These are phyloP conservation scores for Pelobates cultripes DNA, from an alignment of 2,797 vertebrate species.

Conservation along the genomic window DNA sequence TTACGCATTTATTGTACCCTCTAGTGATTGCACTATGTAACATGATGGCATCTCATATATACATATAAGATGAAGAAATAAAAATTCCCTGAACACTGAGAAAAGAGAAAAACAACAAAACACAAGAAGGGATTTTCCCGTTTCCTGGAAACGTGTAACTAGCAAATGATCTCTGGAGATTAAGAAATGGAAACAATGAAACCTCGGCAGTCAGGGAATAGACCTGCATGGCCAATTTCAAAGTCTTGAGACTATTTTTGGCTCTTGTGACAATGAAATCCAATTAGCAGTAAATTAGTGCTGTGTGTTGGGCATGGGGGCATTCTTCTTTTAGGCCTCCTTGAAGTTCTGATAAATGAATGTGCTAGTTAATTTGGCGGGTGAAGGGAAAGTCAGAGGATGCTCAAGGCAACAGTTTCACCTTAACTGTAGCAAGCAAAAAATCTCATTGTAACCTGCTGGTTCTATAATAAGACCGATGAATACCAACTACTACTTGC, in stretches of 20 bases:
- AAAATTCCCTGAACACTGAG: not conserved
- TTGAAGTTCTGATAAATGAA: conserved; percentile 32
- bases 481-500: not conserved
- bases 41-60: not conserved
- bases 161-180: conserved; percentile 19
- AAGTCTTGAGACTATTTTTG: conserved; percentile 33
- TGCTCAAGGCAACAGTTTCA: not conserved
- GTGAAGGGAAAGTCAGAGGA: not conserved
- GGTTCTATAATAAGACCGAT: conserved; percentile 5
- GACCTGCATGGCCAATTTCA: conserved; percentile 24
- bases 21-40: not conserved
- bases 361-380: conserved; percentile 12
- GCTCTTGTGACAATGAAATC: conserved; percentile 35
- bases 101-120: not conserved
- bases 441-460: conserved; percentile 12
- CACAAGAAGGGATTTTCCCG: not conserved
- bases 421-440: not conserved
- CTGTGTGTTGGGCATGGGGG: not conserved
- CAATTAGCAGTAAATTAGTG: conserved; percentile 46
- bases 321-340: conserved; percentile 28
- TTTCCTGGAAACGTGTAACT: conserved; percentile 11
- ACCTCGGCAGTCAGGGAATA: not conserved
- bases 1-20: not conserved
- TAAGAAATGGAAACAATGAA: not conserved
- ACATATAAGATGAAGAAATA: not conserved